Base-by-base conservation (phyloP, 1,140 invertebrate species). In the Drepana arcuata region DNA sequence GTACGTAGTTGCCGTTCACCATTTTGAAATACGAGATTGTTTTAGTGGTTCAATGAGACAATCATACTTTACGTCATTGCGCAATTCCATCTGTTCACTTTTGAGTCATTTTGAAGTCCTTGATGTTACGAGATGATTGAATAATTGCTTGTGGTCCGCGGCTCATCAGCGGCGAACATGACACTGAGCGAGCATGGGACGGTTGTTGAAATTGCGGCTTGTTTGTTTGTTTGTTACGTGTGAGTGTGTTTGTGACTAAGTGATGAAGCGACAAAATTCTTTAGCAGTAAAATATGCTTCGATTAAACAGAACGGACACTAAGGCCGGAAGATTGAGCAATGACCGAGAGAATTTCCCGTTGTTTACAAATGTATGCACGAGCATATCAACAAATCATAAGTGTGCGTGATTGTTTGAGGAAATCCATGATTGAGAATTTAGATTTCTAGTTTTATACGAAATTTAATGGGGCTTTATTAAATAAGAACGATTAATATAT, bases 1-100 rank as follows among this genome's bases (percentile, higher is more conserved):
- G 29, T 11, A 78, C 55, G 31, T 82, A 82, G 41, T 82, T 79
- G 3, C 78, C 74, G 43, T 79, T 82, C 16, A 82, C 78, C 78
- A 82, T 82, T 55, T 63, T 75, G 48, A 35, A 23, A 40, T 18
- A 13, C n/a, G n/a, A n/a, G 10, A 35, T 30, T n/a, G 14, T 12
- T 26, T 14, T 26, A 27, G n/a, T 18, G 34, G 11, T 24, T 34
- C n/a, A 34, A 14, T 18, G n/a, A 24, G 7, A 23, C 7, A 6
- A 23, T 31, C 14, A 2, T 7, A 12, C 15, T 29, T 14, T 15
- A 9, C 37, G 21, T 16, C 35, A 45, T 45, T 32, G 24, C 14
- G 35, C 21, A 32, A 23, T 14, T n/a, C 16, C 26, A 16, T 34
- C 14, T 21, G 1, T 29, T 42, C 15, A 35, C 10, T 29, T 16